Base-by-base conservation (phyloP, 2,888 invertebrate species). In the Dysmachus trigonus region DNA sequence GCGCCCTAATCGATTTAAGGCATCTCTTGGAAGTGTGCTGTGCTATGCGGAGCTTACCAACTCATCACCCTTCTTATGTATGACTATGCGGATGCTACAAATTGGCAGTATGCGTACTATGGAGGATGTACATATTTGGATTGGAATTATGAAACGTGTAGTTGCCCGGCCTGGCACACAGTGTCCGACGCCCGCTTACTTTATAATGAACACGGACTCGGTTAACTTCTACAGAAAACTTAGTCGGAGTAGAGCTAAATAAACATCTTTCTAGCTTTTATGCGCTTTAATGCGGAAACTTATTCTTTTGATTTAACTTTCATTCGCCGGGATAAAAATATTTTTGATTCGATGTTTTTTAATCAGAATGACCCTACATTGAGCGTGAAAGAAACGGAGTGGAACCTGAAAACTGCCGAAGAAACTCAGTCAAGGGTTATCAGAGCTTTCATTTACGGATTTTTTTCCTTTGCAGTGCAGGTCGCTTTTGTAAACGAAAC, bases 1-100 rank as follows among this genome's bases (percentile, higher is more conserved):
- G 71, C 79, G 85, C 79, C 85, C 85, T 79, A 85, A 85, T 85
- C 85, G 85, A 85, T 85, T 72, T 79, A 79, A 79, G 77, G 71
- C 77, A 71, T 85, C 85, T 79, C 51, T 35, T 85, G 27, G n/a
- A 74, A 74, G 53, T 53, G 53, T 74, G 51, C 53, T 51, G 51
- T 74, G 31, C 47, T 76, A 8, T 51, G n/a, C 72, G 51, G 41
- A 74, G 85, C 85, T 85, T 85, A 85, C 73, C 85, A 85, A 85
- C 85, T 85, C 73, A 85, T 74, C 85, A 74, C 51, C 71, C 84
- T 85, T 85, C 85, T 83, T 71, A 72, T 83, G 47, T 83, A 83
- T 83, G 83, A 18, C 22, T 82, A 15, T 82, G 71, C 30, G 83
- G 41, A 83, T 83, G 41, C 31, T 38, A 83, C 83, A 83, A 83